Evolutionary conservation across 2,888 invertebrate genomes (phyloP), one percentile per base, ranked within the genome.

Genomic region (Eudiplozoon nipponicum): DNA sequence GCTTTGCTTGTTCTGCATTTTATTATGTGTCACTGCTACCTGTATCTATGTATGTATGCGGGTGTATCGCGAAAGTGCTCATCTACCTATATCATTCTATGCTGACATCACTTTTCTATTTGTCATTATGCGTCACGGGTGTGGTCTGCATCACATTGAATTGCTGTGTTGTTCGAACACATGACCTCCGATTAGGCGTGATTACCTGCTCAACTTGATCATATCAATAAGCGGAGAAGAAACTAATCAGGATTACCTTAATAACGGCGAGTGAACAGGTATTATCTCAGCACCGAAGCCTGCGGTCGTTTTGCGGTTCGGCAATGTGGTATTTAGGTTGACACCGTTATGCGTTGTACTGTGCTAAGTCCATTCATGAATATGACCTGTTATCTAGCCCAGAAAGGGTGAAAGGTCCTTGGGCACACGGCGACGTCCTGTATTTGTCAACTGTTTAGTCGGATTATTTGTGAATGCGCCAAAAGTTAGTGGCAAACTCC

Each of bases 181-280:
- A 42, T 49, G 52, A 53, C 53, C 57, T 59, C 51, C 51, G 50
- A 50, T 54, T 51, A 52, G 52, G 48, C 51, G 51, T 48, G 56
- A 57, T 38, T 50, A 61, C 59, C 59, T 54, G 55, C 59, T 52
- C 53, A 62, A 66, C 58, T 67, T 66, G 65, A 68, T 67, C 67
- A 68, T 68, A 67, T 68, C 59, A 68, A 54, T 68, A 64, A 67
- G 67, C 65, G 66, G 67, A 67, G 68, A 68, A 68, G 65, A 68
- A 69, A 69, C 62, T 61, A 65, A 66, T 62, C 46, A 61, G 61
- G 64, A 66, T 67, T 65, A 59, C 64, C 62, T 52, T 54, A 67
- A 66, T 67, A 68, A 62, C 64, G 63, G 65, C 65, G 65, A 67
- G 64, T 61, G 64, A 67, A 67, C 55, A 56, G 64, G 67, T 62